A percentile compares a stretch with the other conserved stretches of the same genome.
phyloP scores from a whole-genome alignment of 2,888 invertebrate species.

The Drosophila silvestris region DNA sequence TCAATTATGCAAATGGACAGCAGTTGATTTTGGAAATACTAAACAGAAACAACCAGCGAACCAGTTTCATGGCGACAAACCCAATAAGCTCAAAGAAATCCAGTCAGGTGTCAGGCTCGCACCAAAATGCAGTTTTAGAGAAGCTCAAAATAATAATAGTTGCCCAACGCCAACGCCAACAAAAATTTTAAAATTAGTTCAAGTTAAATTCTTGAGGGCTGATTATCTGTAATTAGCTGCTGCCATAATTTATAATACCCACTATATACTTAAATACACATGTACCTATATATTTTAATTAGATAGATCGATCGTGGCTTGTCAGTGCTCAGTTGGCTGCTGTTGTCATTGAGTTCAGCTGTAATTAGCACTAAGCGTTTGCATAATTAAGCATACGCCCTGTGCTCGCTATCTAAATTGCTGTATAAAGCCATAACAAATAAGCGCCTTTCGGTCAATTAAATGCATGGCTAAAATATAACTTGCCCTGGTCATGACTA shows the following conservation, averaged over 20 bases:
- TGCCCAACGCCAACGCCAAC: conserved; percentile 25
- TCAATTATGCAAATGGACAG: conserved; percentile 63
- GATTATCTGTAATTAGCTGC: conserved; percentile 64
- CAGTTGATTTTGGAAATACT: conserved; percentile 26
- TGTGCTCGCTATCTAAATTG: conserved; percentile 53
- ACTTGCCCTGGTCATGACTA: conserved; percentile 48
- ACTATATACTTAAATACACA: conserved; percentile 13
- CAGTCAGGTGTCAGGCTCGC: conserved; percentile 48
- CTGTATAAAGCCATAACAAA: not conserved
- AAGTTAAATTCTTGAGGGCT: conserved; percentile 58
- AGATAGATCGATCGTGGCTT: conserved; percentile 34
- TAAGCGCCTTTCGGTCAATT: conserved; percentile 56
- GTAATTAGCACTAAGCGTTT: conserved; percentile 68
- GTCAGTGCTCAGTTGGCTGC: conserved; percentile 49
- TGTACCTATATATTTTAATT: conserved; percentile 20
- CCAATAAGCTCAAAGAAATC: conserved; percentile 22
- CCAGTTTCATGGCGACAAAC: conserved; percentile 40
- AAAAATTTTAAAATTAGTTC: conserved; percentile 38
- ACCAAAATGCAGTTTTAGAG: conserved; percentile 28
- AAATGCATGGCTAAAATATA: conserved; percentile 48
- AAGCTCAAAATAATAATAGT: not conserved
- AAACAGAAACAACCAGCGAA: conserved; percentile 39
- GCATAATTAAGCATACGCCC: conserved; percentile 80
- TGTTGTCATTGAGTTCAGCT: conserved; percentile 27
- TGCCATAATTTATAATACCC: conserved; percentile 46